Conservation (phyloP, 2,797 vertebrate genomes). For the Okamejei kenojei region DNA sequence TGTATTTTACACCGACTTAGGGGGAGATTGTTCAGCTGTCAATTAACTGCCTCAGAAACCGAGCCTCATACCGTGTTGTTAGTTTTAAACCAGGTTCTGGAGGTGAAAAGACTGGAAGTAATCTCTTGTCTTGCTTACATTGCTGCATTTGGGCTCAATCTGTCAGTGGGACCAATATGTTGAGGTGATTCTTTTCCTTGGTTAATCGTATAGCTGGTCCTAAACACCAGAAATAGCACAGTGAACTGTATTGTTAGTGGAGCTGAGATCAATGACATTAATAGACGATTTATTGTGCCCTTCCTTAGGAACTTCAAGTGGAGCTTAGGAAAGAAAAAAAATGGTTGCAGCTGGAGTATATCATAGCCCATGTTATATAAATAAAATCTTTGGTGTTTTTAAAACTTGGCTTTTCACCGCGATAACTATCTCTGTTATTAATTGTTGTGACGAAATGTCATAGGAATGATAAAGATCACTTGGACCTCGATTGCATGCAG, state of each 20-base stretch:
- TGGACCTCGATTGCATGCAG: neutral
- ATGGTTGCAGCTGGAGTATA: slow-evolving; percentile 2
- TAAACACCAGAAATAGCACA: neutral
- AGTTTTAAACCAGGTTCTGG: neutral
- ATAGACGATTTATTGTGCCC: neutral
- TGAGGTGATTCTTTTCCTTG: neutral
- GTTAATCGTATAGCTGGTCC: neutral
- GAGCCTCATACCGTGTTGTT: neutral
- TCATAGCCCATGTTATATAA: slow-evolving; percentile 24
- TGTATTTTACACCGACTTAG: neutral
- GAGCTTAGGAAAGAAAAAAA: neutral
- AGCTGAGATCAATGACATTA: neutral
- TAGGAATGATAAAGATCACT: slow-evolving; percentile 29
- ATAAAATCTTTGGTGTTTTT: neutral
- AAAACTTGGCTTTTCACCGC: neutral
- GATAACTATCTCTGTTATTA: slow-evolving; percentile 33
- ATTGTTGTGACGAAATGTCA: slow-evolving; percentile 7
- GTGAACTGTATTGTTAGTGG: neutral
- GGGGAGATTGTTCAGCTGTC: neutral
- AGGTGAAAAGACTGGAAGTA: neutral
- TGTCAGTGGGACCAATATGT: neutral
- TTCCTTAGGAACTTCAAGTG: neutral
- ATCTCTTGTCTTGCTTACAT: neutral
- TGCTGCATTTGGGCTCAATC: neutral
- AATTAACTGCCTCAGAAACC: neutral